Base-by-base conservation (phyloP, 2,113 vertebrate genomes). In the Anarrhichthys ocellatus region DNA sequence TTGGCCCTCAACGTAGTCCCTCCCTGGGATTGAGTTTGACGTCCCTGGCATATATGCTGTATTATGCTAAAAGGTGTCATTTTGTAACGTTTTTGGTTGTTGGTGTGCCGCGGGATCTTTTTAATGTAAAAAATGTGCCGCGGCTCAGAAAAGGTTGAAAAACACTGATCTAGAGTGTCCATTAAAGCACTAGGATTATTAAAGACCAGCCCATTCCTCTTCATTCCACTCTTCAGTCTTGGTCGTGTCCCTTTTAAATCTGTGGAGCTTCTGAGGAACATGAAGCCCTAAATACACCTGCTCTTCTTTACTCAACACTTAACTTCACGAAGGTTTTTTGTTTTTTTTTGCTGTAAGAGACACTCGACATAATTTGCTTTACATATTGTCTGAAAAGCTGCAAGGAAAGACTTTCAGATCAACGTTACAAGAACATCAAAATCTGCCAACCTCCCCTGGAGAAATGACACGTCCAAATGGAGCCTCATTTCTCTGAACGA, bases 401-500 rank as follows among this genome's bases (percentile, higher is more conserved):
- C 34, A 34, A 34, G 5, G 34, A 34, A 34, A 34, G 34, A 34
- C 34, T 34, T 34, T 34, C 34, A 34, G 34, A 34, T 34, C 34
- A 34, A 34, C 34, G 34, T 34, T 6, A 34, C 34, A 48, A 48
- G 17, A 48, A 13, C 40, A 10, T 77, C 48, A 56, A 38, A 62
- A 66, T 68, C 29, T 13, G 29, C 46, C 38, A 38, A 6, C 20
- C 74, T 58, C 22, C 42, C n/a, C 6, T 6, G 1, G 22, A 56
- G 46, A 76, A 79, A 74, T 77, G 65, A 48, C 29, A 9, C 9
- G 3, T 44, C n/a, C 14, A n/a, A 62, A 42, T 24, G 2, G 13
- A 58, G 44, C 48, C 32, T 67, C 27, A 56, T 73, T 69, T 73
- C 81, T 62, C 29, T 27, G 17, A 22, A 56, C 65, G 58, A 38